These are phyloP conservation scores for Xiphophorus hellerii DNA, from an alignment of 2,113 vertebrate species.

Conservation along the genomic window DNA sequence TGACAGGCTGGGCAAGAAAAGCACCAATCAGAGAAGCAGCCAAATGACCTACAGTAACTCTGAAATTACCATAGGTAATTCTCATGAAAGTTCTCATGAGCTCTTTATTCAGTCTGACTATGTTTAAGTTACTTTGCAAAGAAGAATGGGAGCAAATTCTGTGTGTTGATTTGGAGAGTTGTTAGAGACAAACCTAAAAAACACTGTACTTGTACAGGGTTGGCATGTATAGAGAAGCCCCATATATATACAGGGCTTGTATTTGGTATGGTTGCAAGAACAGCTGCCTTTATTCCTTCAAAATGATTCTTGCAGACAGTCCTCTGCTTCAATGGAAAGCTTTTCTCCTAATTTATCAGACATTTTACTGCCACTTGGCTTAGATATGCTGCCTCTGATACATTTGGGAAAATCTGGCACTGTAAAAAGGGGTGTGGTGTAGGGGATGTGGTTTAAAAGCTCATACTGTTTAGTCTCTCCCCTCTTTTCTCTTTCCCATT, in stretches of 20 bases:
- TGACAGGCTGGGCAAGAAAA: too few relatives aligned
- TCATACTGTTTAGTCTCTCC: constrained; percentile 55
- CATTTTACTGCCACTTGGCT: constrained; percentile 51
- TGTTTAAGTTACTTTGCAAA: too few relatives aligned
- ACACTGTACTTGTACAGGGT: too few relatives aligned
- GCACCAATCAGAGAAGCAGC: too few relatives aligned
- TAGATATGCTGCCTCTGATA: constrained; percentile 55
- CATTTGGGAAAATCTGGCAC: constrained; percentile 63
- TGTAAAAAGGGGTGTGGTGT: constrained; percentile 71
- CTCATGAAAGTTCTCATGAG: too few relatives aligned
- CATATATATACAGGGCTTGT: neutral
- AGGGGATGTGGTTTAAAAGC: constrained; percentile 64
- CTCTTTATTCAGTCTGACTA: too few relatives aligned
- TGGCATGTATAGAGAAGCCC: too few relatives aligned
- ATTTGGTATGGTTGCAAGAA: constrained; percentile 51
- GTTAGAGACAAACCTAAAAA: too few relatives aligned
- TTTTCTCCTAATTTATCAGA: constrained; percentile 57
- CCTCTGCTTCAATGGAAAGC: constrained; percentile 37
- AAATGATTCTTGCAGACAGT: constrained; percentile 47
- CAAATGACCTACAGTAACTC: too few relatives aligned
- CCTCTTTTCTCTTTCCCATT: constrained; percentile 33
- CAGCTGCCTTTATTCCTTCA: constrained; percentile 47
- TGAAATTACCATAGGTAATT: too few relatives aligned
- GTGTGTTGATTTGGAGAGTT: too few relatives aligned
- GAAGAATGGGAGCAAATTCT: too few relatives aligned